Evolutionary conservation across 2,888 invertebrate genomes (phyloP).

Genomic region (Epiblema foenella): DNA sequence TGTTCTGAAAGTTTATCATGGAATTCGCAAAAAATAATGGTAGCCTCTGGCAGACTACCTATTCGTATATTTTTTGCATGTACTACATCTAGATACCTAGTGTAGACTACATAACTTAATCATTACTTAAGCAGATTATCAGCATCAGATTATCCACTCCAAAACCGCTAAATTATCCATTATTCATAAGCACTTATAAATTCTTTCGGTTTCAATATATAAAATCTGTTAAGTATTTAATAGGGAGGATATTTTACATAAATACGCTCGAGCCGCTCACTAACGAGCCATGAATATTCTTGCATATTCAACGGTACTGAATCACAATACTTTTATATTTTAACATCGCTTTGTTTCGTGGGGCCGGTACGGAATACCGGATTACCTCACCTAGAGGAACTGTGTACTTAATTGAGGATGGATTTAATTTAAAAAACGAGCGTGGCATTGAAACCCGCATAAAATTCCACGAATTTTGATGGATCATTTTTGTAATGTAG

Average conservation of each 20-base stretch:
- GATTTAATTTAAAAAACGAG: not conserved
- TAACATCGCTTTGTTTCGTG: conserved; percentile 41
- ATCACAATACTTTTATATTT: conserved; percentile 46
- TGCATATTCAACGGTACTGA: conserved; percentile 46
- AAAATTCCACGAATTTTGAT: too few relatives aligned
- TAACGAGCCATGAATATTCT: conserved; percentile 48
- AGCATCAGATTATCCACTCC: not conserved
- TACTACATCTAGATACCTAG: too few relatives aligned
- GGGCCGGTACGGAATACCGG: conserved; percentile 13
- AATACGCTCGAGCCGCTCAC: conserved; percentile 42
- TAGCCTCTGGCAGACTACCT: too few relatives aligned
- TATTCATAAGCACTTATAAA: conserved; percentile 13
- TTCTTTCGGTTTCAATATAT: conserved; percentile 39
- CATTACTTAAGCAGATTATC: too few relatives aligned
- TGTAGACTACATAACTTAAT: too few relatives aligned
- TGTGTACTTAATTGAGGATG: conserved; percentile 8
- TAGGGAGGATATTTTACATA: conserved; percentile 43
- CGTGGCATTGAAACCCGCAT: too few relatives aligned
- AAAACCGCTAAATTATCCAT: not conserved
- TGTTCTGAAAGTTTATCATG: too few relatives aligned
- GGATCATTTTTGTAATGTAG: too few relatives aligned
- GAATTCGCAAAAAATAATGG: too few relatives aligned
- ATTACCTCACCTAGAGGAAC: conserved; percentile 24
- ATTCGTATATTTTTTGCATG: too few relatives aligned
- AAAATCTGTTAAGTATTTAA: conserved; percentile 43